Evolutionary conservation across 2,797 vertebrate genomes (phyloP), one percentile per base, ranked within the genome.

Genomic region (Xenopus petersii): DNA sequence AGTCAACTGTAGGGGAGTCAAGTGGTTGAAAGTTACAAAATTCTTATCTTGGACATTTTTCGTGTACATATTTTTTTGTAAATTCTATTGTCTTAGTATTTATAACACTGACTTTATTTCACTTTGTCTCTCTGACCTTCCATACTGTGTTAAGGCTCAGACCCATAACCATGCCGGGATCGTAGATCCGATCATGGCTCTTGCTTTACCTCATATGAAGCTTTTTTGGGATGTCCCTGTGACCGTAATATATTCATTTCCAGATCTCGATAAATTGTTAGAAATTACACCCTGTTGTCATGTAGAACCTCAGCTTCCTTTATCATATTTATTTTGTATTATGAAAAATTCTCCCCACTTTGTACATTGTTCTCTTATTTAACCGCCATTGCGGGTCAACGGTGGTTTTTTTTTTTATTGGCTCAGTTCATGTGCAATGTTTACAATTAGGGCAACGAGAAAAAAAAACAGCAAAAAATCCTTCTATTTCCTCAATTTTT

Each of bases 361-460:
- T 15, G 26, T 46, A 55, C 67, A 69, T 59, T 51, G 24, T 47
- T 49, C 55, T 69, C 42, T 73, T 51, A 21, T 17, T 58, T 13
- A n/a, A 30, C 17, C 74, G 17, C 67, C 64, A 71, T 79, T 74
- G 76, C 76, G 58, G 76, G 76, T 69, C 76, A 70, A 66, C 26
- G 33, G 67, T 64, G n/a, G 61, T 63, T 46, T 8, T 54, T 30
- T 30, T 42, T 42, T 42, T 66, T 10, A 26, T 69, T 30, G 36
- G 21, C 87, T 93, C 69, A 79, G 82, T 89, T 89, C 88, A 89
- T 71, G 81, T 92, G 92, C 90, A 88, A 91, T 95, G 95, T 98
- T 98, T 97, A 97, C 95, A 97, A 89, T 90, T 91, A 82, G 67
- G 86, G 58, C 10, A 12, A 60, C 89, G 91, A 84, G 74, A 80